These are phyloP conservation scores for Centroberyx gerrardi DNA, from an alignment of 2,797 vertebrate species.

Conservation along the genomic window DNA sequence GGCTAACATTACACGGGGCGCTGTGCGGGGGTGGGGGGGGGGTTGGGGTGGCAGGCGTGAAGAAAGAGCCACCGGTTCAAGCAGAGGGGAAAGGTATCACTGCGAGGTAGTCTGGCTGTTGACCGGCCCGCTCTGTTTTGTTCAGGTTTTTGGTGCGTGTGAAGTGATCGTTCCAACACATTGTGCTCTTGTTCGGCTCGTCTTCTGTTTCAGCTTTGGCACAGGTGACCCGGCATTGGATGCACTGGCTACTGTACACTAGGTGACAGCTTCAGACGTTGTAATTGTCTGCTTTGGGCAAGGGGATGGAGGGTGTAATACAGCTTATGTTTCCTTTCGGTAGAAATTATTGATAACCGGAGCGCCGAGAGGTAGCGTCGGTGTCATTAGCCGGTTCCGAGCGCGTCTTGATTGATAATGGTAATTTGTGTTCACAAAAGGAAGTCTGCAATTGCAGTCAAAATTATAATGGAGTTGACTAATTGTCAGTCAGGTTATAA, in stretches of 20 bases:
- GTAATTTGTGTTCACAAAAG: conserved; percentile 25
- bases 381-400: conserved; percentile 64
- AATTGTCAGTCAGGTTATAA: conserved; percentile 2
- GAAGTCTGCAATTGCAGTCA: neutral
- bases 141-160: conserved; percentile 73
- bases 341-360: conserved; percentile 80
- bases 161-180: conserved; percentile 84
- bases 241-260: conserved; percentile 75
- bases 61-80: conserved; percentile 77
- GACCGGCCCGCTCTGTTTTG: conserved; percentile 66
- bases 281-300: conserved; percentile 80
- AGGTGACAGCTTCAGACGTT: conserved; percentile 82
- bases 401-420: conserved; percentile 44
- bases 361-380: conserved; percentile 56
- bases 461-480: neutral
- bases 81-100: conserved; percentile 82
- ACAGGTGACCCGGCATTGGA: conserved; percentile 72
- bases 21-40: conserved; percentile 27
- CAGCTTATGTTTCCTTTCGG: conserved; percentile 76
- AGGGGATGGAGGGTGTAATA: conserved; percentile 70
- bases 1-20: conserved; percentile 59
- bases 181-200: conserved; percentile 80
- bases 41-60: conserved; percentile 51
- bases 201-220: conserved; percentile 81
- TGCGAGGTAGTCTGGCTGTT: conserved; percentile 63